Evolutionary conservation across 2,797 vertebrate species (phyloP), one percentile per base, ranked within the genome.

Genomic region (Anas capensis): DNA sequence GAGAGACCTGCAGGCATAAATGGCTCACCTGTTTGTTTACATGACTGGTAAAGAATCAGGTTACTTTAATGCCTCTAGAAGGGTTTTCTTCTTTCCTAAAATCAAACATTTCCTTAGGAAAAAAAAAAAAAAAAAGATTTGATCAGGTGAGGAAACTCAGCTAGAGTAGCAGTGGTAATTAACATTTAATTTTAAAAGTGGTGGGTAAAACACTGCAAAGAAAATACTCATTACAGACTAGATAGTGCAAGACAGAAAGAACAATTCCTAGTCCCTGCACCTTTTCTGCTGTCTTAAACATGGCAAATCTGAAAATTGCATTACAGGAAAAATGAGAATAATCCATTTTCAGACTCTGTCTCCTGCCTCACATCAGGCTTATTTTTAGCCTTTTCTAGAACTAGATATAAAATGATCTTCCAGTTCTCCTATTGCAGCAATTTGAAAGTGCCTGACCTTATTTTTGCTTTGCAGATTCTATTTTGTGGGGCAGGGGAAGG

Each of bases 301-400:
- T 2, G 14, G 90, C 91, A 77, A 81, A 88, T 77, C 73, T 84
- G 66, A 88, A 96, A 92, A 97, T 94, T 96, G 27, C 64, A 89
- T 95, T 95, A 92, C 75, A 88, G 90, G 85, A 82, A 87, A 95
- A 92, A 96, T 82, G 88, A 96, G 92, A 95, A 92, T 86, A 96
- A 96, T 96, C 95, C 88, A 90, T 96, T 96, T 96, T 75, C 95
- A 90, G 86, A 11, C 89, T 72, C 60, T 66, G 51, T 65, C 87
- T 93, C 57, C 87, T 96, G 86, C 71, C 72, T 93, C 86, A 15
- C 60, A 62, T 86, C 65, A 77, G 49, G 88, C 75, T 93, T 95
- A 96, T 94, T 96, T 96, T 95, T 95, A 96, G 96, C 93, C 81
- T 75, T 81, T 93, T 78, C 81, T 80, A 71, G 91, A 85, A 85